Conservation (phyloP, 35 echinoderm and acorn worm species). For the Patiria miniata region DNA sequence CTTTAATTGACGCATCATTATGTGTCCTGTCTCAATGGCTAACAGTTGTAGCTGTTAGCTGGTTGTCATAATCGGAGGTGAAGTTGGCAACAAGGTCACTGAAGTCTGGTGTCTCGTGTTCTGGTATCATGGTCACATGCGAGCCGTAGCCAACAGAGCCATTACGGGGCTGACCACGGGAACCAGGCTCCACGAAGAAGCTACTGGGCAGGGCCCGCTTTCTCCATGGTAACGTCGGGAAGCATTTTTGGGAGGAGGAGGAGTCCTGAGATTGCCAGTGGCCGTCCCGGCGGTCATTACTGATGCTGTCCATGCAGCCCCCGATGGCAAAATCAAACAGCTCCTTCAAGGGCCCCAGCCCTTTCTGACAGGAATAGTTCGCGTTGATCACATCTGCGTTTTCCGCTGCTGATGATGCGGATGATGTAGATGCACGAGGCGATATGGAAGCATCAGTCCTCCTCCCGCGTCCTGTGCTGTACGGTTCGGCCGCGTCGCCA, state of each 20-base stretch:
- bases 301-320: not conserved
- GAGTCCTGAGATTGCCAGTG: not conserved
- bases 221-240: slow-evolving; percentile 62
- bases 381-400: not conserved
- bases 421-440: slow-evolving; percentile 11
- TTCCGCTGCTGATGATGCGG: slow-evolving; percentile 14
- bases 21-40: not conserved
- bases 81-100: slow-evolving; percentile 70
- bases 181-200: slow-evolving; percentile 76
- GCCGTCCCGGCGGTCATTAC: not conserved
- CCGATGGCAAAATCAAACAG: slow-evolving; percentile 63
- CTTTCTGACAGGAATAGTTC: slow-evolving; percentile 21
- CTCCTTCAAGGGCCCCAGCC: slow-evolving; percentile 69
- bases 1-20: no score
- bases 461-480: not conserved
- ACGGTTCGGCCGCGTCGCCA: slow-evolving; percentile 50
- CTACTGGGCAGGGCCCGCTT: slow-evolving; percentile 66
- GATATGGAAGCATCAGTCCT: not conserved
- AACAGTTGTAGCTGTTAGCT: not conserved
- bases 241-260: not conserved
- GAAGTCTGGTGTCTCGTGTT: slow-evolving; percentile 73
- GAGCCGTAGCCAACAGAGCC: not conserved
- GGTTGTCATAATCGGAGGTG: not conserved
- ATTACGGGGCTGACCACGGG: not conserved
- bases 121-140: slow-evolving; percentile 23